Evolutionary conservation across 2,113 vertebrate genomes (phyloP), one percentile per base, ranked within the genome.

Genomic region (Camelus dromedarius): DNA sequence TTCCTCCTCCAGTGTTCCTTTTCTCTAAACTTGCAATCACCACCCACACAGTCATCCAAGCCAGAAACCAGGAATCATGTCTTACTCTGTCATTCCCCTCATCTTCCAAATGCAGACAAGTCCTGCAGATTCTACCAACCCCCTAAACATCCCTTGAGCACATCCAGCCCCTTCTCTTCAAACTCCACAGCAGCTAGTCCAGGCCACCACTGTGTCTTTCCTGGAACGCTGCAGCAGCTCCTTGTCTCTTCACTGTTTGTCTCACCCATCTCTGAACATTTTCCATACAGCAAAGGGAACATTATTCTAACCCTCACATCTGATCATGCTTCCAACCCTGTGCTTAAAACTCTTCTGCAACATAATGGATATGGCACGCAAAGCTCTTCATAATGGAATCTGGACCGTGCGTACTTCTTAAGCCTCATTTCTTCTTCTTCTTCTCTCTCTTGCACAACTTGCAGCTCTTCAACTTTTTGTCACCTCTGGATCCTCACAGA

Each of bases 1-100:
- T n/a, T 92, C 80, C 73, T 94, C 92, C 92, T 35, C 86, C 83
- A 38, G 42, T 69, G 50, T 89, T 96, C 73, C 26, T 3, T 66
- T 89, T 86, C 66, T 91, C 81, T 93, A 66, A 90, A 91, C 82
- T 6, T 67, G 30, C 48, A 86, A 16, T 26, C 12, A 72, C 52
- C 32, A 72, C 95, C 89, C 38, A 93, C 91, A 69, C 13, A 72
- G 38, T 35, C 89, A 86, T 52, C 48, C 54, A 94, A 86, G 8
- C 80, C 88, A 92, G 32, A 85, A 91, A 46, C 19, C 54, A 93
- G 60, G 32, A 93, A 72, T 77, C 82, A 46, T 30, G 42, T 38
- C 50, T 79, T 42, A 42, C 79, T 82, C 52, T 73, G 54, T 32
- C 35, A 28, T 58, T 52, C 20, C 22, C 16, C 11, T 62, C 56